Conservation (phyloP, 2,113 vertebrate genomes). For the Perccottus glenii region DNA sequence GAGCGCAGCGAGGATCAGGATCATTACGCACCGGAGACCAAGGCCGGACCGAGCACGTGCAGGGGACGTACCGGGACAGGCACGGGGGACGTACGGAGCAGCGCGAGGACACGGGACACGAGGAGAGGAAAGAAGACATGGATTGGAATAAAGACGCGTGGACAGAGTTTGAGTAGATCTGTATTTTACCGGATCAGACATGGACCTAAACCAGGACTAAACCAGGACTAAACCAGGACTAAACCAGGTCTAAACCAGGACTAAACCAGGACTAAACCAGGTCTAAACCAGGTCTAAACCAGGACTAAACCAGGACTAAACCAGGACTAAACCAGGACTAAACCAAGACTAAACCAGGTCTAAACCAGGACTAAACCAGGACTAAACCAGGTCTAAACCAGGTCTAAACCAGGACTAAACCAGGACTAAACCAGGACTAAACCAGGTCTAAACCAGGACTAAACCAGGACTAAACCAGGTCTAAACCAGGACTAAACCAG, state of each 20-base stretch:
- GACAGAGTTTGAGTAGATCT: too few species aligned
- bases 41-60: background rate
- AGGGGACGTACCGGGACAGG: background rate
- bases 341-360: too few species aligned
- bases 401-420: background rate
- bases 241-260: background rate
- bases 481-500: background rate
- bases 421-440: background rate
- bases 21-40: slow-evolving; percentile 1
- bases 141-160: background rate
- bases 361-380: background rate
- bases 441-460: too few species aligned
- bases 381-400: background rate
- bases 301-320: background rate
- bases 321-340: background rate
- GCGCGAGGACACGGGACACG: background rate
- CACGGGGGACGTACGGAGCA: background rate
- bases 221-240: background rate
- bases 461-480: too few species aligned
- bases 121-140: background rate
- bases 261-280: background rate
- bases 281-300: background rate
- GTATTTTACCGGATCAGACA: too few species aligned
- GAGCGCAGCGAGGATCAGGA: background rate
- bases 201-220: background rate